phyloP scores from a whole-genome alignment of 2,888 invertebrate genomes.

The Abrostola triplasia region DNA sequence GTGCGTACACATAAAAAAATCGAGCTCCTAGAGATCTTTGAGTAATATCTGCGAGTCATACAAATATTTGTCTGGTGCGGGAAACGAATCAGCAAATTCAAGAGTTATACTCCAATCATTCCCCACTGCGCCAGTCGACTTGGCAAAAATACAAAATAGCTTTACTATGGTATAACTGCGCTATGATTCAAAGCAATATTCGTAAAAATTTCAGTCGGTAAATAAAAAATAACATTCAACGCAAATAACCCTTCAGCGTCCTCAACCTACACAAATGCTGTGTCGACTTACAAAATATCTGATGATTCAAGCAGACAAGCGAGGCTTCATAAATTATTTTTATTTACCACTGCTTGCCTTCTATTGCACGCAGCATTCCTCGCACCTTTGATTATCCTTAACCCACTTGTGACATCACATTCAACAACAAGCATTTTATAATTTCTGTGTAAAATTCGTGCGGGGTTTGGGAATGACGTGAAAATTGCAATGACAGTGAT shows the following conservation, averaged over 20 bases:
- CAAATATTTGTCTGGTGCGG: too few species aligned
- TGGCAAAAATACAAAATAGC: neutral
- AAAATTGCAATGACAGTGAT: conserved; percentile 88
- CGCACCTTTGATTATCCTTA: conserved; percentile 76
- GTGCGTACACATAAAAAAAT: neutral
- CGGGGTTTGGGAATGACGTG: conserved; percentile 77
- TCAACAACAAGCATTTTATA: conserved; percentile 68
- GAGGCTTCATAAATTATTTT: conserved; percentile 58
- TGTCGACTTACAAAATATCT: conserved; percentile 39
- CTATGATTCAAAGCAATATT: conserved; percentile 56
- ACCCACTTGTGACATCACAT: conserved; percentile 75
- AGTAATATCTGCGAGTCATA: too few species aligned
- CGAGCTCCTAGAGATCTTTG: too few species aligned
- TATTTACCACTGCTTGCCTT: conserved; percentile 57
- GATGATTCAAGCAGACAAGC: conserved; percentile 53
- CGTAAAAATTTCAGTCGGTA: conserved; percentile 27
- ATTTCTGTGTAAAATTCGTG: conserved; percentile 71
- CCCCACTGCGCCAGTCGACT: too few species aligned
- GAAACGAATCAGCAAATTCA: too few species aligned
- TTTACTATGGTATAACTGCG: conserved; percentile 24
- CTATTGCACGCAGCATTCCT: conserved; percentile 59
- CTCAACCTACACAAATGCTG: conserved; percentile 53
- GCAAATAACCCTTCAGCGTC: conserved; percentile 51
- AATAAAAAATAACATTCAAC: conserved; percentile 40
- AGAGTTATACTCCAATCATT: too few species aligned